Evolutionary conservation across 2,888 invertebrate genomes (phyloP).

Genomic region (Tipula unca): DNA sequence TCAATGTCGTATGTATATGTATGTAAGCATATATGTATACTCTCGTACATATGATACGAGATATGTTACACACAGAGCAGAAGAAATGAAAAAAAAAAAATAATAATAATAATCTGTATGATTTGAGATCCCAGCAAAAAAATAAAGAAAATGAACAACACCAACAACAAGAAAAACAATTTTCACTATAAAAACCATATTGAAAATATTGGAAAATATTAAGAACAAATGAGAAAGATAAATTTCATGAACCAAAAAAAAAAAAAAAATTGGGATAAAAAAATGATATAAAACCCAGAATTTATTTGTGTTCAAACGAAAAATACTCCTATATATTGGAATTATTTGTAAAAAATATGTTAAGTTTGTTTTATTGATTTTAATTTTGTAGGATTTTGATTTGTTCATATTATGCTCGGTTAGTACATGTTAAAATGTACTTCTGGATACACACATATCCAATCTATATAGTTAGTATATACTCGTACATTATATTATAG

Average conservation of each 20-base stretch:
- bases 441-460: not conserved
- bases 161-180: not conserved
- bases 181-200: constrained; percentile 14
- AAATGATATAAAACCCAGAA: not conserved
- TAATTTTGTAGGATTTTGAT: constrained; percentile 8
- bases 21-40: not conserved
- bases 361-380: constrained; percentile 14
- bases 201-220: constrained; percentile 14
- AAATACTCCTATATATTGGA: not conserved
- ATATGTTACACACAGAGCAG: not conserved
- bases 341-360: not conserved
- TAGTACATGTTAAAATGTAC: no score
- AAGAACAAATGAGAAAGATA: constrained; percentile 3
- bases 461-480: no score
- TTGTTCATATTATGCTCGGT: not conserved
- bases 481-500: not conserved
- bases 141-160: not conserved
- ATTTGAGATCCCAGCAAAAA: not conserved
- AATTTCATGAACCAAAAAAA: not conserved
- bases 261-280: not conserved
- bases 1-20: not conserved
- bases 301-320: not conserved
- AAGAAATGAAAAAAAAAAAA: not conserved
- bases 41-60: not conserved
- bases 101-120: not conserved